phyloP scores from a whole-genome alignment of 2,888 invertebrate species.

The Latrodectus hesperus region DNA sequence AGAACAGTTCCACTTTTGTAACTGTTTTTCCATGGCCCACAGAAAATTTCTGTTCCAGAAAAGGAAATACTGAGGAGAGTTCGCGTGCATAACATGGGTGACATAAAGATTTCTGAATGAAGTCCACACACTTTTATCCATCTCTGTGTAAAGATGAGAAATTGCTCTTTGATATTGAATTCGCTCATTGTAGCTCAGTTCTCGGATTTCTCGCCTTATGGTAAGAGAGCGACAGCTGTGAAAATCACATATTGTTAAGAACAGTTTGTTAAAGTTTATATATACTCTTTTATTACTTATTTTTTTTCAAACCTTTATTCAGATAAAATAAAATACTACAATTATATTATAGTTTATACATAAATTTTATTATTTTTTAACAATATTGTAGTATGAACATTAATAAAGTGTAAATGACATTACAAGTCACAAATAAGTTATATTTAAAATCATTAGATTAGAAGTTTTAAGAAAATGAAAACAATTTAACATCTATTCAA shows the following conservation, averaged over 20 bases:
- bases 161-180: slow-evolving; percentile 73
- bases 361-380: no score
- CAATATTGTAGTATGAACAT: no score
- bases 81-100: slow-evolving; percentile 73
- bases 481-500: no score
- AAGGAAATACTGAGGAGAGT: slow-evolving; percentile 73
- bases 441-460: no score
- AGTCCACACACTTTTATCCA: slow-evolving; percentile 73
- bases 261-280: no score
- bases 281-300: no score
- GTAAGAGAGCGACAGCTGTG: slow-evolving; percentile 50
- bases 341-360: no score
- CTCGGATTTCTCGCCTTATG: slow-evolving; percentile 73
- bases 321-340: no score
- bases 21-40: slow-evolving; percentile 72
- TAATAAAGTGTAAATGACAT: no score
- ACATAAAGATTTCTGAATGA: slow-evolving; percentile 69
- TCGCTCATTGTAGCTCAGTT: slow-evolving; percentile 72
- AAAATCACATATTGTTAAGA: not conserved
- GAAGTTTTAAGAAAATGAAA: no score
- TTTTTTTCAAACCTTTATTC: no score
- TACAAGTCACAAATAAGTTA: no score
- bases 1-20: slow-evolving; percentile 73
- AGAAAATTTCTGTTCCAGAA: slow-evolving; percentile 74
- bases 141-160: slow-evolving; percentile 71